These are phyloP conservation scores for Telmatochromis sp. DNA, from an alignment of 2,113 vertebrate species.

Conservation along the genomic window DNA sequence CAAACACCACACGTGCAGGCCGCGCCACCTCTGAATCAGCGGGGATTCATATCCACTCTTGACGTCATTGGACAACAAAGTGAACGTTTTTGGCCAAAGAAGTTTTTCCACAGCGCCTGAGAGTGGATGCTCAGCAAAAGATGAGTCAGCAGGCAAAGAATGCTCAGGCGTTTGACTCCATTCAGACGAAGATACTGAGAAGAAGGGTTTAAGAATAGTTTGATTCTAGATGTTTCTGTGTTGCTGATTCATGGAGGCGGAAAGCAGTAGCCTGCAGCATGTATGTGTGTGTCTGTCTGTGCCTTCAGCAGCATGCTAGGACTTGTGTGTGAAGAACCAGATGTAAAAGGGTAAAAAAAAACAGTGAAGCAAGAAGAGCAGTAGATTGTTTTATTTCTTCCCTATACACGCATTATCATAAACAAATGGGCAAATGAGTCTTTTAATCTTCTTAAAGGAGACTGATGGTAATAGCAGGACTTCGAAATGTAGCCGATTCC, in stretches of 20 bases:
- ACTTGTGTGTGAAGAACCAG: conserved; percentile 27
- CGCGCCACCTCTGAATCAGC: background rate
- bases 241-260: background rate
- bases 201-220: conserved; percentile 2
- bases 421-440: background rate
- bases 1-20: background rate
- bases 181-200: background rate
- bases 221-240: conserved; percentile 15
- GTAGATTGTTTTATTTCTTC: background rate
- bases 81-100: background rate
- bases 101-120: background rate
- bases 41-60: conserved; percentile 11
- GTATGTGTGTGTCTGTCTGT: background rate
- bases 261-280: conserved; percentile 50
- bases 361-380: background rate
- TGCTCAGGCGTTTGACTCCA: background rate
- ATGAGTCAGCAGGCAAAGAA: conserved; percentile 43
- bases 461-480: background rate
- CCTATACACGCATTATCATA: background rate
- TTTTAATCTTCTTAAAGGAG: background rate
- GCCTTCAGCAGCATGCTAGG: conserved; percentile 26
- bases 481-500: background rate
- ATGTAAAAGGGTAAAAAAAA: background rate
- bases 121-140: conserved; percentile 1
- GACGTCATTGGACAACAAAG: conserved; percentile 17